A percentile compares a stretch with the other conserved stretches of the same genome.
Evolutionary conservation across 2,113 vertebrate genomes (phyloP).

Genomic region (Sylvietta virens): DNA sequence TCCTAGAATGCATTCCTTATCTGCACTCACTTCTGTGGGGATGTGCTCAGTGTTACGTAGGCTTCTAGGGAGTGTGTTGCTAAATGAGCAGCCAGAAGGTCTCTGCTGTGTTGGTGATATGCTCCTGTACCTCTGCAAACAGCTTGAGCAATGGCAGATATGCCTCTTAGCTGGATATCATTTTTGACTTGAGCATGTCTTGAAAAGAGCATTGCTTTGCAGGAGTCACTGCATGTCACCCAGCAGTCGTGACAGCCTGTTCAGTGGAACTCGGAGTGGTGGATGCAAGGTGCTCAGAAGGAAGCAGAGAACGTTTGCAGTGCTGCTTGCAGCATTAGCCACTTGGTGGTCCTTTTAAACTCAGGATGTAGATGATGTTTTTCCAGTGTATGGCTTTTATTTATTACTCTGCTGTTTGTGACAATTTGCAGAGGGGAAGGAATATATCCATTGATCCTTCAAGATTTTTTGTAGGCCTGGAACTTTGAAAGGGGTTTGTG

Average conservation of each 20-base stretch:
- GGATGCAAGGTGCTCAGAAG: background rate
- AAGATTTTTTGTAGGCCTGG: background rate
- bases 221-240: background rate
- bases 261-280: background rate
- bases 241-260: accelerated
- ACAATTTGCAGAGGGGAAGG: background rate
- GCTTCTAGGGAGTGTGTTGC: accelerated
- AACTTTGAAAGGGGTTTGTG: background rate
- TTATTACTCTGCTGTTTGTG: background rate
- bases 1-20: background rate
- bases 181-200: background rate
- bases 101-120: background rate
- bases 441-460: background rate
- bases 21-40: background rate
- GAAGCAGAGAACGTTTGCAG: background rate
- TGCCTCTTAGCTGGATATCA: background rate
- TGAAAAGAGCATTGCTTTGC: background rate
- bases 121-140: background rate
- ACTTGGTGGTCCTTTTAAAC: background rate
- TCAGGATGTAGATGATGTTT: background rate
- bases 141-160: background rate
- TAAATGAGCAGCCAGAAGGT: background rate
- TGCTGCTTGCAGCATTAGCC: background rate
- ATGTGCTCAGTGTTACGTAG: background rate
- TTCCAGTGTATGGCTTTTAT: background rate